Base-by-base conservation (phyloP, 2,113 vertebrate species). In the Choloepus hoffmanni region DNA sequence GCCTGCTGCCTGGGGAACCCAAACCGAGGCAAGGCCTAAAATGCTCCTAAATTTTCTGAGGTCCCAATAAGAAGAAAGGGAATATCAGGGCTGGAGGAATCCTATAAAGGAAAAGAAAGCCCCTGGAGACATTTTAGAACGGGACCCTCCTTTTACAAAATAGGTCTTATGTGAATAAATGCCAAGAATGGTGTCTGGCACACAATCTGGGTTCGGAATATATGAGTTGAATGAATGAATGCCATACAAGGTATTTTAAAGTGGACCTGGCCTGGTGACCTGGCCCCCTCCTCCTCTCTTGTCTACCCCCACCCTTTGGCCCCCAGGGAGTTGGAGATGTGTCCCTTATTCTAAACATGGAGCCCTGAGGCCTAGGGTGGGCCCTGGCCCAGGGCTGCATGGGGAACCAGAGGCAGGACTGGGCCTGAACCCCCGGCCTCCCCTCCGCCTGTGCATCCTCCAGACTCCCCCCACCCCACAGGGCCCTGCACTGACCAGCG, bases 401-500 rank as follows among this genome's bases (percentile, higher is more conserved):
- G 26, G 62, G 1, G 43, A 62, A 45, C 24, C 21, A 40, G 48
- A 85, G 19, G 43, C 50, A 40, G 77, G 14, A 18, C 4, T 33
- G 36, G 18, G 1, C n/a, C 26, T 14, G 63, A 26, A 18, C 7
- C 50, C 16, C 72, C 7, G 43, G 11, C 28, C 28, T 50, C 78
- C 68, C 23, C 55, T n/a, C n/a, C 60, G 48, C 33, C 26, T 43
- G 21, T 4, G 45, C 74, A 33, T 48, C 60, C 40, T 7, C 9
- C 10, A 2, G 0, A 0, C 0, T 1, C 7, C 48, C 55, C 36
- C 72, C 2, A 4, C 50, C 40, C 18, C 6, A 0, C 3, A 40
- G n/a, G 13, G 19, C 7, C 36, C 12, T 11, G 18, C 74, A 97
- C 99, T 97, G 98, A 99, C 99, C 98, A 72, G 99, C 96, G 85